Base-by-base conservation (phyloP, 2,113 vertebrate genomes). In the Xenotilapia longispinis region DNA sequence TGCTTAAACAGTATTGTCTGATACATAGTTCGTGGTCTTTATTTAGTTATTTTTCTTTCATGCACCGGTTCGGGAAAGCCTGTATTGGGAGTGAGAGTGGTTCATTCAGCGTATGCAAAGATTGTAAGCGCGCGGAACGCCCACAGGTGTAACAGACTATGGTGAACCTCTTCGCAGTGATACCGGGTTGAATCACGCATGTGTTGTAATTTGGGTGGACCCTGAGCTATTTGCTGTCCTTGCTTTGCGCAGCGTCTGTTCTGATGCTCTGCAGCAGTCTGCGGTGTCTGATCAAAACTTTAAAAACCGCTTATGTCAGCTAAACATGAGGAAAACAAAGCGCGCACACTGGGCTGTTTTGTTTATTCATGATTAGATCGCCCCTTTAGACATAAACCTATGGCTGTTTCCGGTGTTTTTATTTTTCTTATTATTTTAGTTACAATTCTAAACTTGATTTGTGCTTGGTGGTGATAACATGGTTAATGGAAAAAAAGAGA, bases 231-330 rank as follows among this genome's bases (percentile, higher is more conserved):
- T 31, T 65, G 82, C 60, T 65, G 80, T 54, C 80, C 47, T 33
- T 6, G 58, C 17, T 65, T 49, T 58, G 84, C 63, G 85, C 68
- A 84, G 49, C 82, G 33, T 33, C 65, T 49, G 82, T 40, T 36
- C 49, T 9, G 42, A 26, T 23, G 17, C 63, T 81, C 73, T 92
- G 89, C 87, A 84, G 68, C 81, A 80, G 23, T 54, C 45, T 82
- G 70, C 60, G 33, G 63, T 40, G 23, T 70, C 26, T 19, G 4
- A 17, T 23, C 28, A 1, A 84, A 92, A 91, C 88, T 90, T 90
- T 79, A 21, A 84, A 81, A 83, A 55, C 45, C 38, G 84, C 78
- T 80, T 33, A 82, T 82, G 80, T 92, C 89, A 90, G 89, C 84
- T 33, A 53, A 83, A 93, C 11, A 28, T 45, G 17, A 6, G 5